Percentiles rank a stretch among this genome's conserved stretches.
Evolutionary conservation across 1,140 invertebrate genomes (phyloP).

Genomic region (Pomacea maculata): DNA sequence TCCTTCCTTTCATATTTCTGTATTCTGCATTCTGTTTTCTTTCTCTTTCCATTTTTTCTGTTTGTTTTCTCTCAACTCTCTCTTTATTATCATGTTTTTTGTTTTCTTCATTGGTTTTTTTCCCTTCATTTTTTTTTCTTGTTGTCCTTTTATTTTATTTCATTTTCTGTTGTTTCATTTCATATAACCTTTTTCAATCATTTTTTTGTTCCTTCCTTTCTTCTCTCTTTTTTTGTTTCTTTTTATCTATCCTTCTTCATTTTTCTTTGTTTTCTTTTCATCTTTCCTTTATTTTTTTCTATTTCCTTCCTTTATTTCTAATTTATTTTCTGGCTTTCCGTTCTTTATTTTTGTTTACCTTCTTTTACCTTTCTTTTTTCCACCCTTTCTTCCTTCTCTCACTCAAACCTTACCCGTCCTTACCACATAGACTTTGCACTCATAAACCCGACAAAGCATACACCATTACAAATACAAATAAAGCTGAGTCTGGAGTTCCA

Average conservation of each 20-base stretch:
- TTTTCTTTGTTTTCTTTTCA: not conserved
- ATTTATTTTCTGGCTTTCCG: not conserved
- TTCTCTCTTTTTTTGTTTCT: not conserved
- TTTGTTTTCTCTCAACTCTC: not conserved
- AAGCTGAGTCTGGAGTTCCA: too few species aligned
- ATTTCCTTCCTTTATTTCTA: not conserved
- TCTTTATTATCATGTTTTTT: not conserved
- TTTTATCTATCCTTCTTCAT: not conserved
- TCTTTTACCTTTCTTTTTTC: too few species aligned
- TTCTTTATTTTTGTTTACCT: too few species aligned
- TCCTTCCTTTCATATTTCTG: not conserved
- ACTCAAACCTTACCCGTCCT: too few species aligned
- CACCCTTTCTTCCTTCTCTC: too few species aligned
- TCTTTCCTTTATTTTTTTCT: not conserved
- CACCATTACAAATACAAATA: too few species aligned
- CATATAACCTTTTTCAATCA: not conserved
- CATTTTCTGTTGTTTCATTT: not conserved
- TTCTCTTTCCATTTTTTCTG: constrained; percentile 1
- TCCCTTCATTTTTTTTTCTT: not conserved
- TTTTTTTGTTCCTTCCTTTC: not conserved
- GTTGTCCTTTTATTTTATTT: not conserved
- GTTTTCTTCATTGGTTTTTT: not conserved
- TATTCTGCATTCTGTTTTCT: not conserved
- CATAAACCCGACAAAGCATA: too few species aligned
- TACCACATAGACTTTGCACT: too few species aligned